phyloP scores from a whole-genome alignment of 1,140 invertebrate species.

The Brachionus rotundiformis region DNA sequence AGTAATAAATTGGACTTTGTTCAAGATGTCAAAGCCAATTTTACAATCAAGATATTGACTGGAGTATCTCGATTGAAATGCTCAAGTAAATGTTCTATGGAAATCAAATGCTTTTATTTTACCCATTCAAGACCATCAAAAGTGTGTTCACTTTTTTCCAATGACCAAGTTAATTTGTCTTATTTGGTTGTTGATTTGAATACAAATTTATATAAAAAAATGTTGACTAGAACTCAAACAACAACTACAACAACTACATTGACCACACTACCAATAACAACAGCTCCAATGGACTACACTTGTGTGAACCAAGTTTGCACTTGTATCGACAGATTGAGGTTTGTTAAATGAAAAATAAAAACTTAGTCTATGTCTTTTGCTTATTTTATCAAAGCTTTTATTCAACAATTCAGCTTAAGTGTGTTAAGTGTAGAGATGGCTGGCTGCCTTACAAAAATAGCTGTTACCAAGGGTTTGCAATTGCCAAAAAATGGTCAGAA shows the following conservation, averaged over 20 bases:
- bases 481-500: not conserved
- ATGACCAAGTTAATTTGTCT: not conserved
- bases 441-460: not conserved
- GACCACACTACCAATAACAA: not conserved
- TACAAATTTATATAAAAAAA: not conserved
- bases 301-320: not conserved
- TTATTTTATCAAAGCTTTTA: not conserved
- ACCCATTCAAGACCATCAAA: not conserved
- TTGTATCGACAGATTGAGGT: not conserved
- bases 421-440: not conserved
- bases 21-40: not conserved
- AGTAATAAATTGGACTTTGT: not conserved
- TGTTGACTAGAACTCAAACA: not conserved
- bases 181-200: not conserved
- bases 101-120: not conserved
- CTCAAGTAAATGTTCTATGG: not conserved
- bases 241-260: not conserved
- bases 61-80: not conserved
- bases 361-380: not conserved
- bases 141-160: not conserved
- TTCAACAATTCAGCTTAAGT: slow-evolving; percentile 4
- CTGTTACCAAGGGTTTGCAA: not conserved
- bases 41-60: not conserved
- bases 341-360: not conserved
- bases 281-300: not conserved